Conservation (phyloP, 2,888 invertebrate species). For the Agonopterix heracliana region DNA sequence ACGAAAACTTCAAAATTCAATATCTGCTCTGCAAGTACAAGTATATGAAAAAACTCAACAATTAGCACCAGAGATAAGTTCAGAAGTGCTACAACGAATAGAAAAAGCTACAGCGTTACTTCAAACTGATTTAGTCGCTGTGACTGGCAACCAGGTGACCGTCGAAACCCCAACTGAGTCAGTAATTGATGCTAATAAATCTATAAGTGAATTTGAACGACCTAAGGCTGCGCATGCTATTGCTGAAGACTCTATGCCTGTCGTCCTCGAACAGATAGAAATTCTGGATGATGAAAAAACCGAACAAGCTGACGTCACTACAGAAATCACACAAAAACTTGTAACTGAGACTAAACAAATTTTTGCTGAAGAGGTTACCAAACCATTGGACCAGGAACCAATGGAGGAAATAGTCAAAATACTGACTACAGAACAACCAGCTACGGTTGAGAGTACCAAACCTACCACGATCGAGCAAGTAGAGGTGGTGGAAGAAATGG, state of each 20-base stretch:
- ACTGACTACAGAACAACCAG: too few relatives aligned
- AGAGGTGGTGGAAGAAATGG: neutral
- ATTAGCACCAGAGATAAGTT: constrained; percentile 25
- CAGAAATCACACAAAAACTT: neutral
- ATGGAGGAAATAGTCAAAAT: neutral
- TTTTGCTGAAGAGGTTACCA: neutral
- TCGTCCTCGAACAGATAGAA: neutral
- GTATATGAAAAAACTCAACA: constrained; percentile 37
- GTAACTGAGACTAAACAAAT: neutral
- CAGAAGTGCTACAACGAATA: constrained; percentile 35
- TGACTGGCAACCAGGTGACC: constrained; percentile 29
- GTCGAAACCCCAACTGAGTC: constrained; percentile 24
- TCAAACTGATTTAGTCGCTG: constrained; percentile 41
- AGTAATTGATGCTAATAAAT: constrained; percentile 5
- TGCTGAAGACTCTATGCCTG: constrained; percentile 1
- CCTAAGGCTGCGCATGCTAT: neutral
- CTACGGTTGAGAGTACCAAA: neutral
- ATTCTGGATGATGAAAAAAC: neutral
- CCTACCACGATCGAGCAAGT: neutral
- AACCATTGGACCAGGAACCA: neutral
- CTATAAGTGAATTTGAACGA: constrained; percentile 4
- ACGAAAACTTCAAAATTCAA: constrained; percentile 37
- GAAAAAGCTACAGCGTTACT: constrained; percentile 37
- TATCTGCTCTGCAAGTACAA: constrained; percentile 39
- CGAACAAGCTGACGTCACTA: neutral